Base-by-base conservation (phyloP, 2,888 invertebrate species). In the Phoenoteleia sp. region DNA sequence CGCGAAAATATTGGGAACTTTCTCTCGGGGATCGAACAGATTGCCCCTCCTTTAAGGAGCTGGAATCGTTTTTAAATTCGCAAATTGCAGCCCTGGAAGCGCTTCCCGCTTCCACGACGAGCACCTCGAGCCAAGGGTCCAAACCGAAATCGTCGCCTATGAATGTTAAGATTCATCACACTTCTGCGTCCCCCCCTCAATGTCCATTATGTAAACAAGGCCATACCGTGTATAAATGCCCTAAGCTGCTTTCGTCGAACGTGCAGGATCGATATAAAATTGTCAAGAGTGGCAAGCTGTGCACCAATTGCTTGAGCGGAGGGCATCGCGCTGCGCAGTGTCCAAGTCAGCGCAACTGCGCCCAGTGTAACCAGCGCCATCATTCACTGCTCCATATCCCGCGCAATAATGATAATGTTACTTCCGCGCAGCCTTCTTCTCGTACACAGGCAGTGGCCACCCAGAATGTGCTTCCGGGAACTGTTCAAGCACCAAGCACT, bases 331-430 rank as follows among this genome's bases (percentile, higher is more conserved):
- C 21, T 23, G 21, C 49, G 6, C 21, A 49, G 29, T 66, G 66
- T 27, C 6, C 29, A 3, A 67, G 67, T 19, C 15, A 47, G 21
- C 19, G 19, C 13, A 19, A 5, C 11, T 67, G 67, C 39, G n/a
- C 39, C 6, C 29, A 7, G 1, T 67, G 67, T 52, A 33, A 54
- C 19, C 23, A 39, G 13, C 49, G 67, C 3, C 67, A 67, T 36
- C 67, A 67, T 36, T 36, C 52, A 15, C 49, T 66, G 7, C 4
- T 66, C 47, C 49, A 66, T 49, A 27, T 15, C n/a, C n/a, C n/a
- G n/a, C n/a, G n/a, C n/a, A n/a, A n/a, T n/a, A n/a, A n/a, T n/a
- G n/a, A n/a, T n/a, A n/a, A n/a, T n/a, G n/a, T n/a, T n/a, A n/a
- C n/a, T n/a, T n/a, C n/a, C n/a, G n/a, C n/a, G n/a, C n/a, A n/a